Percentiles rank a stretch among this genome's conserved stretches.
phyloP scores from a whole-genome alignment of 2,113 vertebrate species.

The Gasterosteus nipponicus region DNA sequence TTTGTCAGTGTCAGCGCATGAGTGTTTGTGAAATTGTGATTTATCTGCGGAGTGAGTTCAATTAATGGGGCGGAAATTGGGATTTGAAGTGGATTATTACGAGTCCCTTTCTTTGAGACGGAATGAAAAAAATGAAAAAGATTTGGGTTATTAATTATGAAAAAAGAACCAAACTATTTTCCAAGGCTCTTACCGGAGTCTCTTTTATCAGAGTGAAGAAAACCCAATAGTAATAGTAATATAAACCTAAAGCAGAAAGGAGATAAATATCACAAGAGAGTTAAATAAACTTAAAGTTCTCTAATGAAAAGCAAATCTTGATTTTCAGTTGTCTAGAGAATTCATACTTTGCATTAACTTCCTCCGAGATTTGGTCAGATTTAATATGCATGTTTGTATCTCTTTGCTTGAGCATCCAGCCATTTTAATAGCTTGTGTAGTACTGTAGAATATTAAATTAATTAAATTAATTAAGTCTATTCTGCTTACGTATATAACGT shows the following conservation, averaged over 20 bases:
- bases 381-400: constrained; percentile 14
- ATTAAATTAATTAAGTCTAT: too few relatives aligned
- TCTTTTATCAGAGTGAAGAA: constrained; percentile 63
- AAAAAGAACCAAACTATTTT: constrained; percentile 70
- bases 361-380: constrained; percentile 15
- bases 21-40: constrained; percentile 47
- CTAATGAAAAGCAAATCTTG: constrained; percentile 58
- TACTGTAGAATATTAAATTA: not conserved
- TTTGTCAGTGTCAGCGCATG: not conserved
- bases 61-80: constrained; percentile 58
- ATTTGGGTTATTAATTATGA: too few relatives aligned
- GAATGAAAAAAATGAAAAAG: constrained; percentile 50
- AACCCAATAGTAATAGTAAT: constrained; percentile 21
- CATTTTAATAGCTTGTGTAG: not conserved
- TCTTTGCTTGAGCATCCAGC: not conserved
- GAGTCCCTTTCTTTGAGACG: constrained; percentile 58
- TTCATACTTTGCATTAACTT: constrained; percentile 34
- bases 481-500: not conserved
- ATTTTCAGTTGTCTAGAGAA: constrained; percentile 46
- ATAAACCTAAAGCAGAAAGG: constrained; percentile 30
- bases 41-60: constrained; percentile 50
- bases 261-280: constrained; percentile 43
- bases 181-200: constrained; percentile 57
- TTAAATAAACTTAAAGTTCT: constrained; percentile 61
- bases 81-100: constrained; percentile 65